Percentiles rank a stretch among this genome's conserved stretches.
Evolutionary conservation across 2,113 vertebrate species (phyloP).

Genomic region (Athene cunicularia): DNA sequence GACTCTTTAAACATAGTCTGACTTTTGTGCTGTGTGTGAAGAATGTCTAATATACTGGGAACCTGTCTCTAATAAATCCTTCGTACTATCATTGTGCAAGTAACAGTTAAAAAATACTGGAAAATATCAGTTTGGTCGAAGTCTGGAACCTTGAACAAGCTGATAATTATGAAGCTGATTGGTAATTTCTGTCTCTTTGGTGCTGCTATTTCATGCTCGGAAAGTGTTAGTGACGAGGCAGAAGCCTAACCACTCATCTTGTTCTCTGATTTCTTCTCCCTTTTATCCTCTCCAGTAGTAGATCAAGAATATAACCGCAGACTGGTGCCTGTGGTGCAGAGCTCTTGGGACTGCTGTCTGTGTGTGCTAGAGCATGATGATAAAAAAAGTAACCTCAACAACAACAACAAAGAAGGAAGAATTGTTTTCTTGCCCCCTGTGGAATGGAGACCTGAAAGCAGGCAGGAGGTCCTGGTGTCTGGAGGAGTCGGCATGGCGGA

Average conservation of each 20-base stretch:
- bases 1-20: neutral
- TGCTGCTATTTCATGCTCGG: neutral
- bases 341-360: neutral
- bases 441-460: conserved; percentile 11
- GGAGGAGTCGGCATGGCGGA: neutral
- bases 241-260: neutral
- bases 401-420: neutral
- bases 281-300: conserved; percentile 1
- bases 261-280: conserved; percentile 15
- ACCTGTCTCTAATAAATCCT: neutral
- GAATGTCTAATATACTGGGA: neutral
- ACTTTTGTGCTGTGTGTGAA: neutral
- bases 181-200: neutral
- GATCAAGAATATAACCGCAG: neutral
- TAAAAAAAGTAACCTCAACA: conserved; percentile 33
- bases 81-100: neutral
- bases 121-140: neutral
- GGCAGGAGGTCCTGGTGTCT: conserved; percentile 13
- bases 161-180: neutral
- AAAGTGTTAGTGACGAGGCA: conserved; percentile 5
- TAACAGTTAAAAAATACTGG: neutral
- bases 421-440: conserved; percentile 13
- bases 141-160: neutral
- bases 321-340: conserved; percentile 40
- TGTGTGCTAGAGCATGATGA: neutral